phyloP scores from a whole-genome alignment of 1,140 invertebrate species.

The Camponotus vicinus region DNA sequence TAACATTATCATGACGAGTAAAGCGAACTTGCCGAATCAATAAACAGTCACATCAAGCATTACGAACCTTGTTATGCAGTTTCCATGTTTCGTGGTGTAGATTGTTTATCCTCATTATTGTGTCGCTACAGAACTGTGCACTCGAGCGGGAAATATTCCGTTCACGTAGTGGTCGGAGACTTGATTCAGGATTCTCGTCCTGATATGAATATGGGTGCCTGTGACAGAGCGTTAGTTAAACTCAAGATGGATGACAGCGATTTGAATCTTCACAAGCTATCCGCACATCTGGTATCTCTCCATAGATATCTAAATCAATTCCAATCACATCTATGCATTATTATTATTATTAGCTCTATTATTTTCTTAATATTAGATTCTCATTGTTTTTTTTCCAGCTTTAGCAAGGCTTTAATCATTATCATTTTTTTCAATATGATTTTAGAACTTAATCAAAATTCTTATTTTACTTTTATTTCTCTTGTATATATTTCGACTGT shows the following conservation, averaged over 20 bases:
- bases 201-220: constrained; percentile 27
- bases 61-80: constrained; percentile 9
- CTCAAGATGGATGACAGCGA: neutral
- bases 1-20: neutral
- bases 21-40: constrained; percentile 25
- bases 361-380: neutral
- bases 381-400: neutral
- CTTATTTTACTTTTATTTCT: neutral
- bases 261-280: constrained; percentile 8
- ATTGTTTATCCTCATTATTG: constrained; percentile 54
- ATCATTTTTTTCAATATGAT: neutral
- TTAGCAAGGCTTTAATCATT: neutral
- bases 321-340: neutral
- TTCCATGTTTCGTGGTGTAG: constrained; percentile 5
- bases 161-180: constrained; percentile 26
- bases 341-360: neutral
- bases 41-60: constrained; percentile 1
- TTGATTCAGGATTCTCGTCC: constrained; percentile 37
- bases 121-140: constrained; percentile 13
- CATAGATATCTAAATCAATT: neutral
- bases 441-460: constrained; percentile 10
- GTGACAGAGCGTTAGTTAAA: constrained; percentile 32
- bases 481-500: neutral
- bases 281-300: neutral
- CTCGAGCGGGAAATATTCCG: constrained; percentile 28